phyloP scores from a whole-genome alignment of 2,888 invertebrate species.

The Mythimna lalbum region DNA sequence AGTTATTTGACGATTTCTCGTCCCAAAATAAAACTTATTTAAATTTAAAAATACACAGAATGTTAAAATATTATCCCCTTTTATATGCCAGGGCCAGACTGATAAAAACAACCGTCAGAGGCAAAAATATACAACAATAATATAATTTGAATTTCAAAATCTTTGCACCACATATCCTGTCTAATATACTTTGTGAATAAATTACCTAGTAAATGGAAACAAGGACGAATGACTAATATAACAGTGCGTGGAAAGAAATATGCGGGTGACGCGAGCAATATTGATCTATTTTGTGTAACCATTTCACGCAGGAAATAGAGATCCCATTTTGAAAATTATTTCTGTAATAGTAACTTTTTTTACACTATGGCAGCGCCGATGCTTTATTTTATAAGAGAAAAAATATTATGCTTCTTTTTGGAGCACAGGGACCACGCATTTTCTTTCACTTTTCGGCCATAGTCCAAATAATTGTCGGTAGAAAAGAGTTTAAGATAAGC shows the following conservation, averaged over 20 bases:
- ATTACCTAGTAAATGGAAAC: constrained; percentile 10
- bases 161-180: not conserved
- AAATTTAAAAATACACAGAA: too few relatives aligned
- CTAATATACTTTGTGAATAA: constrained; percentile 25
- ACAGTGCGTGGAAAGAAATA: constrained; percentile 10
- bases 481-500: too few relatives aligned
- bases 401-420: too few relatives aligned
- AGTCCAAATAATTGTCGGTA: too few relatives aligned
- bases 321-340: not conserved
- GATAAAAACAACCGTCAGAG: not conserved
- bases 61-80: too few relatives aligned
- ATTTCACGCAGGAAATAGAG: not conserved
- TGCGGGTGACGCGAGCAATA: not conserved
- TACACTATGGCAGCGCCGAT: too few relatives aligned
- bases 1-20: too few relatives aligned
- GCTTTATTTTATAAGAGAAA: too few relatives aligned
- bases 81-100: too few relatives aligned
- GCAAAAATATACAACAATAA: constrained; percentile 13
- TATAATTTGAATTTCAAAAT: constrained; percentile 20
- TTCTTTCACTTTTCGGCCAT: too few relatives aligned
- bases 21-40: too few relatives aligned
- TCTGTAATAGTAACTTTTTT: not conserved
- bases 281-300: not conserved
- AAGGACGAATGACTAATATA: constrained; percentile 19
- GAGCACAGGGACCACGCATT: too few relatives aligned